These are phyloP conservation scores for Hyphantria cunea DNA, from an alignment of 1,140 invertebrate species.

Conservation along the genomic window DNA sequence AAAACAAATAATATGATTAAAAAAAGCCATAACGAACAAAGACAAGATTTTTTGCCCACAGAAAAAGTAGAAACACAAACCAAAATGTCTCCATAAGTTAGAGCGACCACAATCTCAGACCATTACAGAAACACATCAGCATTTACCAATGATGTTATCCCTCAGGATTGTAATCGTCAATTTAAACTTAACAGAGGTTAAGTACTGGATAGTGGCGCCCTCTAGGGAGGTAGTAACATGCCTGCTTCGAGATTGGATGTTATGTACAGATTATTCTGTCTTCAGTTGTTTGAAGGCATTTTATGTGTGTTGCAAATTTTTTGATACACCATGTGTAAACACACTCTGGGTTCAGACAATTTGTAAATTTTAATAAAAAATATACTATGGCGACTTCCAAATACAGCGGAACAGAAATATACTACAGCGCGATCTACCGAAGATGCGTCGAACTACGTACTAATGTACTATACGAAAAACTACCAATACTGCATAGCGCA, in stretches of 20 bases:
- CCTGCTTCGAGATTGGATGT: conserved; percentile 20
- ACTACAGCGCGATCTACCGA: no score
- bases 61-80: neutral
- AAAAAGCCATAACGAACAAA: no score
- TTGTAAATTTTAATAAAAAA: no score
- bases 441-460: no score
- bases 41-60: neutral
- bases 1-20: no score
- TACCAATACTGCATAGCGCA: no score
- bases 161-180: conserved; percentile 22
- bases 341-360: no score
- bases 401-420: no score
- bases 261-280: neutral
- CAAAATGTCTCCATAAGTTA: neutral
- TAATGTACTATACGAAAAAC: no score
- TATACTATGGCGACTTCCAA: no score
- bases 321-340: no score
- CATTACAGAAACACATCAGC: conserved; percentile 20
- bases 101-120: conserved; percentile 2
- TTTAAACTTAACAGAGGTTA: conserved; percentile 30
- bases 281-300: neutral
- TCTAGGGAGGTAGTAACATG: conserved; percentile 23
- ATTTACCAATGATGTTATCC: conserved; percentile 28
- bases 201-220: conserved; percentile 23
- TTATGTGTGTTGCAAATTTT: neutral